These are phyloP conservation scores for Triplophysa siluroides DNA, from an alignment of 2,113 vertebrate species.

Conservation along the genomic window DNA sequence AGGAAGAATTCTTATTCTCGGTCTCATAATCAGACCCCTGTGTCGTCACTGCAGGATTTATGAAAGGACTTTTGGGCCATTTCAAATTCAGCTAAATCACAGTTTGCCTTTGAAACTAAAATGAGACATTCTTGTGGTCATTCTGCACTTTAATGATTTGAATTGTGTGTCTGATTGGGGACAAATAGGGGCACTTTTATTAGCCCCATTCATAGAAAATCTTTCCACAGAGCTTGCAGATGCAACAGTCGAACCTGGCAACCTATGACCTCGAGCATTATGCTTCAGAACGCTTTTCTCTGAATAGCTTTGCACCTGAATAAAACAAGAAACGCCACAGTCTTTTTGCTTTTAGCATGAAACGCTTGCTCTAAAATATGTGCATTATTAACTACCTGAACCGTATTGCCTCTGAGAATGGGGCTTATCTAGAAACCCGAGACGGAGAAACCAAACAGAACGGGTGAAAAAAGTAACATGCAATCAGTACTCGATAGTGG, in stretches of 20 bases:
- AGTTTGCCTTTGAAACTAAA: slow-evolving; percentile 15
- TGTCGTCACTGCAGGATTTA: not conserved
- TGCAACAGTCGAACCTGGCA: not conserved
- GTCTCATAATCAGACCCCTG: slow-evolving; percentile 1
- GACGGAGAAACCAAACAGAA: slow-evolving; percentile 12
- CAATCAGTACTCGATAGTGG: slow-evolving; percentile 57
- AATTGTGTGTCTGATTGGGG: slow-evolving; percentile 21
- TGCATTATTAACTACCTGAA: slow-evolving; percentile 37
- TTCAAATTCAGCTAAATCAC: slow-evolving; percentile 15
- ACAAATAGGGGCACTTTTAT: not conserved
- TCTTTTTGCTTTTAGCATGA: slow-evolving; percentile 10
- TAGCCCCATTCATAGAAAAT: slow-evolving; percentile 1
- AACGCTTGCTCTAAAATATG: slow-evolving; percentile 24
- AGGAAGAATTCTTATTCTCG: not conserved
- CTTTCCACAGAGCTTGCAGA: not conserved
- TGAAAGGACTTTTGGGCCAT: not conserved
- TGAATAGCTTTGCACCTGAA: slow-evolving; percentile 16
- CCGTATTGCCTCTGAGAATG: slow-evolving; percentile 17
- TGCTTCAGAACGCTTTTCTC: slow-evolving; percentile 17
- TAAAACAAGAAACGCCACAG: slow-evolving; percentile 35
- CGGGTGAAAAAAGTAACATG: slow-evolving; percentile 56
- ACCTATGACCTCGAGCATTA: not conserved
- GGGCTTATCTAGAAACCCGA: not conserved
- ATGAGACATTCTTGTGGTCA: slow-evolving; percentile 5
- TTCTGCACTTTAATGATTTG: not conserved